These are phyloP conservation scores for Aphelinus atriplicis DNA, from an alignment of 1,140 invertebrate genomes.

Conservation along the genomic window DNA sequence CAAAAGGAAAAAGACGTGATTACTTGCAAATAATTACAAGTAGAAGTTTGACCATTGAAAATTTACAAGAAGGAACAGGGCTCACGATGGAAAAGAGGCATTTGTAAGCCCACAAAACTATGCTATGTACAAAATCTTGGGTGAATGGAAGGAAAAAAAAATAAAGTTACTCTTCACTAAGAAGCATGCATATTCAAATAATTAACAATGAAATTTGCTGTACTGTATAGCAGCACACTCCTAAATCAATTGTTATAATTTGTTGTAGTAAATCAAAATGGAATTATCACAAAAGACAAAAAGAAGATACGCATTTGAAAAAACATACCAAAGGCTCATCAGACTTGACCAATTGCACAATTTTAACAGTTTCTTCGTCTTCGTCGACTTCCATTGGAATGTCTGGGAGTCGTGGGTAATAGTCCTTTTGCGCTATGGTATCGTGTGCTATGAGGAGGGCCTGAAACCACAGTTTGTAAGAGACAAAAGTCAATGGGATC, in stretches of 20 bases:
- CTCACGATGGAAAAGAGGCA: conserved; percentile 7
- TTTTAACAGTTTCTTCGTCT: conserved; percentile 95
- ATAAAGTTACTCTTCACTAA: conserved; percentile 43
- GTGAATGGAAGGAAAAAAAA: conserved; percentile 9
- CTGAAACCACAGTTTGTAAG: conserved; percentile 65
- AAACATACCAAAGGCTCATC: conserved; percentile 92
- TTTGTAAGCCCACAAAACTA: conserved; percentile 24
- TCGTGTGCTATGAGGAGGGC: conserved; percentile 92
- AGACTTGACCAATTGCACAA: conserved; percentile 96
- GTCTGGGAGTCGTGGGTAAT: conserved; percentile 89
- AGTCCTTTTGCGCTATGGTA: conserved; percentile 94
- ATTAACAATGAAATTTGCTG: conserved; percentile 47
- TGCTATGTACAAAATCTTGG: neutral
- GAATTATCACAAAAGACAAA: conserved; percentile 47
- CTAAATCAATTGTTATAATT: conserved; percentile 43
- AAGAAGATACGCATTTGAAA: conserved; percentile 42
- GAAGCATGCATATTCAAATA: conserved; percentile 49
- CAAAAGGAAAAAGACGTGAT: conserved; percentile 65
- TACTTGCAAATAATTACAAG: conserved; percentile 57
- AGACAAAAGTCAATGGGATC: neutral
- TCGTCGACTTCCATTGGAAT: conserved; percentile 89
- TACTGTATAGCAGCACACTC: conserved; percentile 48
- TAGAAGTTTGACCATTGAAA: conserved; percentile 22
- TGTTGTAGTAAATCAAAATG: conserved; percentile 40
- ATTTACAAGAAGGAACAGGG: neutral